Evolutionary conservation across 2,797 vertebrate species (phyloP), one percentile per base, ranked within the genome.

Genomic region (Neosilurus hyrtlii): DNA sequence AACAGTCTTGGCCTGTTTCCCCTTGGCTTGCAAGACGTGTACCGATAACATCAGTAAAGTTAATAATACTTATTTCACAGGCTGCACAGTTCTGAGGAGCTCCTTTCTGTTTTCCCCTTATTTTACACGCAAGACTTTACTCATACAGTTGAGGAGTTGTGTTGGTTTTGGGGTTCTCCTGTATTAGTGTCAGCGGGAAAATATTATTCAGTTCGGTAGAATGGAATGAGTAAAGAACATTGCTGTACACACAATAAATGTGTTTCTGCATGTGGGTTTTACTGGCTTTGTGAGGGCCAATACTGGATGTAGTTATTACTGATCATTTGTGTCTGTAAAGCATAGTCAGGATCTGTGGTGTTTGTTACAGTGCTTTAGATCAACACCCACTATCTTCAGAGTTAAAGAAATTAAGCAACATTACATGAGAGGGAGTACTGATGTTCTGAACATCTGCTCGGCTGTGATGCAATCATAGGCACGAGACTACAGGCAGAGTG

Each of bases 1-100:
- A 76, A 15, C 65, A 43, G 54, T 35, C 24, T 67, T 56, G 68
- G 61, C n/a, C 84, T 77, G 79, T 81, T 81, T 84, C 74, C 72
- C 85, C 88, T 67, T 59, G 18, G 51, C 57, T 10, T 49, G 43
- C 18, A 54, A 18, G 4, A n/a, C n/a, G 1, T 22, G 37, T 65
- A 43, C 43, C 0, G 43, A 79, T 79, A 65, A n/a, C 76, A 79
- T 76, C 57, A 61, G n/a, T 76, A 61, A 76, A 52, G 51, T 68
- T 73, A 63, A n/a, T 37, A 70, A 59, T 61, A 26, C 18, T 75
- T 76, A 54, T 72, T 82, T 75, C 15, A 57, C 4, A 3, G 35
- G 12, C 56, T 75, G 22, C 52, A 43, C 54, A 22, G n/a, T 51
- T 78, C 37, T 18, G 75, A 26, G n/a, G 75, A 37, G n/a, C 43